Percentiles rank a stretch among this genome's conserved stretches.
phyloP scores from a whole-genome alignment of 2,888 invertebrate genomes.

The Thymelicus sylvestris region DNA sequence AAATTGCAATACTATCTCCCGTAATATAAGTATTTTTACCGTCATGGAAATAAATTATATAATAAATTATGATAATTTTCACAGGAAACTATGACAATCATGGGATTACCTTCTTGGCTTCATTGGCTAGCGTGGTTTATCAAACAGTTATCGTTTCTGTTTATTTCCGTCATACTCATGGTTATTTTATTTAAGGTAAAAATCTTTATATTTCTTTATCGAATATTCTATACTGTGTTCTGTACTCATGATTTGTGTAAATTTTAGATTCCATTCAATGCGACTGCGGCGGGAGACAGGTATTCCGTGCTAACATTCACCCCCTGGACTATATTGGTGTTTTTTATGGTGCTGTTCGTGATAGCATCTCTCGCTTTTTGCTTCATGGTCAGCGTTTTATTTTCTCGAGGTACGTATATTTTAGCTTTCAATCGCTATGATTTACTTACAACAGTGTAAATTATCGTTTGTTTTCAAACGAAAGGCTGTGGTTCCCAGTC shows the following conservation, averaged over 20 bases:
- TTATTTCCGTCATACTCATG: constrained; percentile 87
- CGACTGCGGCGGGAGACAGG: constrained; percentile 66
- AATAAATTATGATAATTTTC: constrained; percentile 16
- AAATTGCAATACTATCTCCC: too few species aligned
- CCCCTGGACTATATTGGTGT: constrained; percentile 87
- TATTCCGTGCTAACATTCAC: constrained; percentile 88
- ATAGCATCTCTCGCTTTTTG: constrained; percentile 89
- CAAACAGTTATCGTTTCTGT: constrained; percentile 89
- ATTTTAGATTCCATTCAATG: constrained; percentile 81
- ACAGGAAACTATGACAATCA: constrained; percentile 96
- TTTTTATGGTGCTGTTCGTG: constrained; percentile 90
- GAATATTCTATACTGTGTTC: not conserved
- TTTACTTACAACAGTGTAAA: constrained; percentile 1
- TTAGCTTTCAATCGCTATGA: not conserved
- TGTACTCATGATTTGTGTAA: not conserved
- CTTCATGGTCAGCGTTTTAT: constrained; percentile 92
- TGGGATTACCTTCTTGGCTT: constrained; percentile 93
- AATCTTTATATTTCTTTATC: constrained; percentile 3
- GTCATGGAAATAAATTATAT: not conserved
- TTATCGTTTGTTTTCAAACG: too few species aligned
- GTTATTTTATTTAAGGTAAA: constrained; percentile 86
- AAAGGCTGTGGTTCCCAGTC: too few species aligned
- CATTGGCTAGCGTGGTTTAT: constrained; percentile 96
- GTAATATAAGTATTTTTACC: too few species aligned
- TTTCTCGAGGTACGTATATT: constrained; percentile 87